Evolutionary conservation across 2,797 vertebrate species (phyloP), one percentile per base, ranked within the genome.

Genomic region (Gallinago nigripennis): DNA sequence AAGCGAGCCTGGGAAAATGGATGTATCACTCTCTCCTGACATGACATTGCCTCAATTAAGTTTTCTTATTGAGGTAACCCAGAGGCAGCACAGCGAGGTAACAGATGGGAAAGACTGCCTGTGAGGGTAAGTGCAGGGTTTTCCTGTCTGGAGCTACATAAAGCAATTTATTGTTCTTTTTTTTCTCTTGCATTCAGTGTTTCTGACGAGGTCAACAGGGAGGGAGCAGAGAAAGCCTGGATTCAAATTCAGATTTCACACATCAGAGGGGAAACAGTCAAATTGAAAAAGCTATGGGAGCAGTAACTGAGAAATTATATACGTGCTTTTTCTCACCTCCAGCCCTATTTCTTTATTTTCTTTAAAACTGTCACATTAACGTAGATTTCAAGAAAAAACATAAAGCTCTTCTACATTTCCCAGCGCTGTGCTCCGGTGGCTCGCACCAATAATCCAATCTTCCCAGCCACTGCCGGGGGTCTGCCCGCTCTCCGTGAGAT

Each of bases 101-200:
- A 68, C 85, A 94, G 90, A 90, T 63, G 86, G 91, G 51, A n/a
- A 77, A 86, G 33, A 3, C 60, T 73, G 80, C 61, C 93, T 37
- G 73, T 0, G 39, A 96, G 72, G 94, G 58, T 48, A 78, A 72
- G 35, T 4, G 71, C 51, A 50, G 88, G 58, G 82, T 30, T 86
- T 78, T 86, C 90, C 90, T 63, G 66, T 66, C 89, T 86, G 65
- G 12, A 90, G 60, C 58, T 56, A 78, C 69, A 81, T 3, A 70
- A 88, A 95, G 85, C 77, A 53, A 90, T 91, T 95, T 91, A 87
- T 87, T 93, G 78, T 92, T 57, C 80, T 78, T 76, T 89, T 87
- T 39, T 14, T 73, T 75, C 80, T 53, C 89, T 18, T 18, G 46
- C 51, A 10, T 43, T 92, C 80, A 25, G 64, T 2, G 31, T 13